Evolutionary conservation across 2,888 invertebrate genomes (phyloP).

Genomic region (Epinotia nisella): DNA sequence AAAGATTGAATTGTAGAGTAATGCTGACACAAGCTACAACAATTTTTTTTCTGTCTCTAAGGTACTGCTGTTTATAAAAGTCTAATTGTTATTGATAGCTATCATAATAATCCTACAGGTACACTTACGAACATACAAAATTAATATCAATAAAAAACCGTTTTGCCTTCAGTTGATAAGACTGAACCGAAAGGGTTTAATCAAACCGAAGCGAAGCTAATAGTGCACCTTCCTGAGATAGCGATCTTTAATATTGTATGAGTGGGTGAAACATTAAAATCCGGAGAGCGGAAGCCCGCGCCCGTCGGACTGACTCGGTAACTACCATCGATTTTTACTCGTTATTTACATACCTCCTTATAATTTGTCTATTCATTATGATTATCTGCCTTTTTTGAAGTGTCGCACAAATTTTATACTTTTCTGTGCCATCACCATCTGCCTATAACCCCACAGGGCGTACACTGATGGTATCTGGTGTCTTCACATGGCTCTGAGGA

Average conservation of each 20-base stretch:
- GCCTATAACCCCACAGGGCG: fast-evolving
- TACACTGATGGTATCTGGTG: not conserved
- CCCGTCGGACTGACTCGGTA: slow-evolving; percentile 58
- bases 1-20: not conserved
- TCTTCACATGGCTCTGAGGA: not conserved
- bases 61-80: not conserved
- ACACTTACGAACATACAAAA: slow-evolving; percentile 16
- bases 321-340: slow-evolving; percentile 40
- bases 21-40: not conserved
- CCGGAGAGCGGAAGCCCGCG: slow-evolving; percentile 73
- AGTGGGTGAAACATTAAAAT: slow-evolving; percentile 78
- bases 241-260: slow-evolving; percentile 81
- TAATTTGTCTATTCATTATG: slow-evolving; percentile 5
- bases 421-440: not conserved
- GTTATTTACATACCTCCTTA: slow-evolving; percentile 22
- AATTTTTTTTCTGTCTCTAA: not conserved
- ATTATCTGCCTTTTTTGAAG: not conserved
- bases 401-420: not conserved
- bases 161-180: slow-evolving; percentile 43
- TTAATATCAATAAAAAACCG: slow-evolving; percentile 43
- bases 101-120: not conserved
- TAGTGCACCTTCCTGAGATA: slow-evolving; percentile 81
- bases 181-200: slow-evolving; percentile 70
- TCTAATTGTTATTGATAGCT: not conserved
- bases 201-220: slow-evolving; percentile 78